These are phyloP conservation scores for Phalera bucephala DNA, from an alignment of 2,888 invertebrate genomes.

Conservation along the genomic window DNA sequence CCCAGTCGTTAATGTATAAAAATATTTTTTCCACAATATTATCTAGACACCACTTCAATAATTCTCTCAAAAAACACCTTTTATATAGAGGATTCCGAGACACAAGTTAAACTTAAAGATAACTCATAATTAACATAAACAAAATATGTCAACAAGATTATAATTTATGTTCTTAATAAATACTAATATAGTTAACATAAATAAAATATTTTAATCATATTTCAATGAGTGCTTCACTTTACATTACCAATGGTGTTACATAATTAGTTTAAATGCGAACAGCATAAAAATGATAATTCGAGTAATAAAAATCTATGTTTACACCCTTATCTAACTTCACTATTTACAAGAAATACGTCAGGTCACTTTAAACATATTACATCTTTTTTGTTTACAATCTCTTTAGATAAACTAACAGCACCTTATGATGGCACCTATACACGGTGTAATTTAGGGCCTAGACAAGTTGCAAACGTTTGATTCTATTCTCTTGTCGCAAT, in stretches of 20 bases:
- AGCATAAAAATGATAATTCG: conserved; percentile 7
- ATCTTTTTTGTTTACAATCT: too few species aligned
- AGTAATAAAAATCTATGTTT: conserved; percentile 15
- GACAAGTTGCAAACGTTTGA: too few species aligned
- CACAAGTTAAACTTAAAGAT: too few species aligned
- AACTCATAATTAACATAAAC: conserved; percentile 15
- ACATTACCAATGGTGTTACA: conserved; percentile 13
- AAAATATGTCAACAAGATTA: conserved; percentile 20
- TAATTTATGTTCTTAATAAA: conserved; percentile 19
- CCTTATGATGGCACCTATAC: too few species aligned
- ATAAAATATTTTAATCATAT: conserved; percentile 30
- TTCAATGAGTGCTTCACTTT: conserved; percentile 22
- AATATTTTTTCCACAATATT: too few species aligned
- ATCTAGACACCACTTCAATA: too few species aligned
- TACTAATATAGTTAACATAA: conserved; percentile 23
- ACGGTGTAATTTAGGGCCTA: too few species aligned
- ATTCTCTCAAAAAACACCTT: too few species aligned
- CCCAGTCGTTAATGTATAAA: too few species aligned
- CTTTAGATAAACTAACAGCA: too few species aligned
- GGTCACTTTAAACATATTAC: neutral
- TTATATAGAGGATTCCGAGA: too few species aligned
- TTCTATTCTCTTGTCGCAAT: too few species aligned
- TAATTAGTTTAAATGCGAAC: conserved; percentile 19
- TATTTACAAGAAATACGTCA: conserved; percentile 17
- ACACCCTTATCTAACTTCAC: conserved; percentile 11